Base-by-base conservation (phyloP, 1,140 invertebrate species). In the Drosophila biarmipes region DNA sequence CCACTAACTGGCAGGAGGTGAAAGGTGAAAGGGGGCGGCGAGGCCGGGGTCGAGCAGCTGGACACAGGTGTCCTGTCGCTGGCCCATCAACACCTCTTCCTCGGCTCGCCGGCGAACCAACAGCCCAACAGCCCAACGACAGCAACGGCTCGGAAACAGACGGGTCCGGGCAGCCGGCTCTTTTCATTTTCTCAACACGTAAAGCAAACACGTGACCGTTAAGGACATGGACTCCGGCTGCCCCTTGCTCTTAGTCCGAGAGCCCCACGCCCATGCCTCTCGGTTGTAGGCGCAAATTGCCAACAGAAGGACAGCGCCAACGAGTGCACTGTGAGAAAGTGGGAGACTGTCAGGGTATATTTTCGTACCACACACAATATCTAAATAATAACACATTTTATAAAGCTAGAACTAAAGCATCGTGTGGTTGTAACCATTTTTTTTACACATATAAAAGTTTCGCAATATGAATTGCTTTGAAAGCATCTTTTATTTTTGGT, bases 151-250 rank as follows among this genome's bases (percentile, higher is more conserved):
- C 46, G 31, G 40, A 17, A 14, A 27, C 37, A 54, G 51, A 45
- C 59, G 56, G 27, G 58, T 53, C 51, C 67, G n/a, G n/a, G n/a
- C n/a, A n/a, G n/a, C n/a, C n/a, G 55, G 54, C 79, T 82, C 80
- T 85, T 86, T 89, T 87, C 82, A 87, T 87, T 87, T 87, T 87
- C 82, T 87, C 82, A 89, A 87, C 82, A 87, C 82, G 82, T 87
- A 87, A 89, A 78, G 79, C 66, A 87, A 87, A 87, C 82, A 87
- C 82, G 82, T 87, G 82, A 87, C 84, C 82, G 82, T 86, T 86
- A 86, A 87, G 84, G 84, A 89, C 79, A 82, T 64, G 74, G 71
- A 75, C 78, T 76, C 62, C 52, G 58, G 61, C 73, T 57, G 52
- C 34, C 52, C 61, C 61, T 29, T 73, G 37, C 69, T 48, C 42